A percentile compares a stretch with the other conserved stretches of the same genome.
Evolutionary conservation across 2,113 vertebrate genomes (phyloP).

Genomic region (Ammodytes marinus): DNA sequence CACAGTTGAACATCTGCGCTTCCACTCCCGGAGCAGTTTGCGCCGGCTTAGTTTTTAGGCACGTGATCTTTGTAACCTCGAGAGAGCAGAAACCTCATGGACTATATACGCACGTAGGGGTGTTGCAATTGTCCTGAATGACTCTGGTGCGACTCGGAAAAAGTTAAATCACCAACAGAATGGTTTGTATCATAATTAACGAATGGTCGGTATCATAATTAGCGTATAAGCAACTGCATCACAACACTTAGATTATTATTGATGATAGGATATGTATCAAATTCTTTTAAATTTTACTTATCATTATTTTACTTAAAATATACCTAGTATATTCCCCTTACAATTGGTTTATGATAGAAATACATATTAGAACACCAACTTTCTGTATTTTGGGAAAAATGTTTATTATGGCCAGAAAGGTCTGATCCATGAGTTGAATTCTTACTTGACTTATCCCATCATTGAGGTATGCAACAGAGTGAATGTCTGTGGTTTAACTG

Average conservation of each 20-base stretch:
- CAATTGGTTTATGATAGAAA: neutral
- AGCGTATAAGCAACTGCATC: neutral
- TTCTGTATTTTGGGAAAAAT: neutral
- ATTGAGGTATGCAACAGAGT: slow-evolving; percentile 2
- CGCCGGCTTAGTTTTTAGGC: slow-evolving; percentile 21
- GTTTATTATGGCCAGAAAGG: neutral
- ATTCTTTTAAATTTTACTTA: too few relatives aligned
- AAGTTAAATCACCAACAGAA: slow-evolving; percentile 2
- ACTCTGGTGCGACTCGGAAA: neutral
- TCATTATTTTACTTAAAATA: neutral
- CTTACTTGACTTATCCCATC: neutral
- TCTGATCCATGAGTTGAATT: slow-evolving; percentile 12
- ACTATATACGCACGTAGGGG: neutral
- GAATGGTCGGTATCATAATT: neutral
- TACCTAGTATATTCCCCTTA: neutral
- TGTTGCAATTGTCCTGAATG: neutral
- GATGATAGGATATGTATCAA: too few relatives aligned
- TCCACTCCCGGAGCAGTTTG: slow-evolving; percentile 30
- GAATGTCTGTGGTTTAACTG: slow-evolving; percentile 12
- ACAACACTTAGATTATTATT: neutral
- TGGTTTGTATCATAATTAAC: neutral
- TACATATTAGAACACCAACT: neutral
- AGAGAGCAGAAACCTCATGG: slow-evolving; percentile 13
- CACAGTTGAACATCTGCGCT: slow-evolving; percentile 57
- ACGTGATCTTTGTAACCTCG: neutral